Base-by-base conservation (phyloP, 2,797 vertebrate genomes). In the Myioborus melanocephalus region DNA sequence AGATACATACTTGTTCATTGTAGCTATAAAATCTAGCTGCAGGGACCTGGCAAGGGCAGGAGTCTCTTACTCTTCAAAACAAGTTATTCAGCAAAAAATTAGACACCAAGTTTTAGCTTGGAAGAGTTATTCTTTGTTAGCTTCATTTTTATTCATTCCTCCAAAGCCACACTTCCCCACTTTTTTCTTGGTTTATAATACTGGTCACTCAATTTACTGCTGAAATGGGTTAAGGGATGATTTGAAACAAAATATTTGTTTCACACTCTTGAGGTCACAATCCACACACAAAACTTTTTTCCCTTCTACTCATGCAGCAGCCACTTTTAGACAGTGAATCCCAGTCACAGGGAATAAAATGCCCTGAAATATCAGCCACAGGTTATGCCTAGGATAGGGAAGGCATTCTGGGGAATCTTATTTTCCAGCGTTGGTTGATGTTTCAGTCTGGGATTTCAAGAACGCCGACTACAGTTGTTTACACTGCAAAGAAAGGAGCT, bases 21-120 rank as follows among this genome's bases (percentile, higher is more conserved):
- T 94, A 95, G 79, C 94, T 64, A 90, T 96, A 95, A 96, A 97
- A 96, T 75, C 81, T 83, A 94, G 59, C 93, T 96, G 86, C 72
- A 90, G 95, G 84, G 39, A 85, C 90, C 77, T 89, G 59, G 78
- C 90, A 71, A 60, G 34, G 94, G 41, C 22, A 68, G 12, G 53
- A 83, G 66, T 30, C 50, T 84, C 44, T 70, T 95, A 39, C 47
- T 78, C 66, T 85, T 93, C 85, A 72, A 89, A 81, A 72, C 56
- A 90, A 90, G 69, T 75, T 79, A 90, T 87, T 94, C 84, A 92
- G 47, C 59, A 91, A 90, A 84, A 89, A 84, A 28, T 83, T 32
- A 68, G 79, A 72, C 71, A 83, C 57, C 9, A 17, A 34, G 22
- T 47, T 92, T 93, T 86, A 94, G 86, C 61, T 50, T 87, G 73